A percentile compares a stretch with the other conserved stretches of the same genome.
phyloP scores from a whole-genome alignment of 2,888 invertebrate species.

The Eupithecia subumbrata region DNA sequence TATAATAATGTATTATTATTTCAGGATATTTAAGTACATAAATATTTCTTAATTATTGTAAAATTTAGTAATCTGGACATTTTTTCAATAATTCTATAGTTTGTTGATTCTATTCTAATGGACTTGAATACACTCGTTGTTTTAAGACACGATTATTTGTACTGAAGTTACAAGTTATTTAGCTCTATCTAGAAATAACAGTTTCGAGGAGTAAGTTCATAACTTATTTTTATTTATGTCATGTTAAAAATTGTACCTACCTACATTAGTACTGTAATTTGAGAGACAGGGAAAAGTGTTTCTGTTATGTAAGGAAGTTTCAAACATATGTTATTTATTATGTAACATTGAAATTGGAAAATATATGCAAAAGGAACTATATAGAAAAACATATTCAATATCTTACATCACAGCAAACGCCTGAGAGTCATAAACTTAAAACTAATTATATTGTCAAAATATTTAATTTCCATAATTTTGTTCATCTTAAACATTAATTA shows the following conservation, averaged over 20 bases:
- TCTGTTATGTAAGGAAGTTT: neutral
- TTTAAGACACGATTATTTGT: constrained; percentile 67
- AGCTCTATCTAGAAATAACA: constrained; percentile 11
- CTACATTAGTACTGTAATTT: constrained; percentile 17
- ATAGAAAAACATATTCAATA: constrained; percentile 57
- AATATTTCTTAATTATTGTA: neutral
- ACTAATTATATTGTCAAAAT: constrained; percentile 65
- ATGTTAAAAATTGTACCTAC: neutral
- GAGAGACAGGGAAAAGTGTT: neutral
- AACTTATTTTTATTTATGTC: neutral
- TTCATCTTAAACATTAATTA: constrained; percentile 45
- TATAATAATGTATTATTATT: too few species aligned
- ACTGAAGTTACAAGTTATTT: constrained; percentile 46
- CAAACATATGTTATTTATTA: constrained; percentile 22
- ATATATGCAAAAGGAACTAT: constrained; percentile 51
- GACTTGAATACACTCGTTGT: constrained; percentile 53
- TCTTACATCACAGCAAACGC: constrained; percentile 82
- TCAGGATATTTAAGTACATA: neutral
- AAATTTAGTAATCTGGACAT: constrained; percentile 17
- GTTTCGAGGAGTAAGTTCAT: neutral
- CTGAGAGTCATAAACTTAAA: constrained; percentile 77
- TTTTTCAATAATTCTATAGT: constrained; percentile 13
- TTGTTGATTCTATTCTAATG: constrained; percentile 32
- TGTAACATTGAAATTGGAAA: constrained; percentile 35
- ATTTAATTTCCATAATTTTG: constrained; percentile 51